Percentiles rank a stretch among this genome's conserved stretches.
phyloP scores from a whole-genome alignment of 1,140 invertebrate species.

The Leptinotarsa defecta region DNA sequence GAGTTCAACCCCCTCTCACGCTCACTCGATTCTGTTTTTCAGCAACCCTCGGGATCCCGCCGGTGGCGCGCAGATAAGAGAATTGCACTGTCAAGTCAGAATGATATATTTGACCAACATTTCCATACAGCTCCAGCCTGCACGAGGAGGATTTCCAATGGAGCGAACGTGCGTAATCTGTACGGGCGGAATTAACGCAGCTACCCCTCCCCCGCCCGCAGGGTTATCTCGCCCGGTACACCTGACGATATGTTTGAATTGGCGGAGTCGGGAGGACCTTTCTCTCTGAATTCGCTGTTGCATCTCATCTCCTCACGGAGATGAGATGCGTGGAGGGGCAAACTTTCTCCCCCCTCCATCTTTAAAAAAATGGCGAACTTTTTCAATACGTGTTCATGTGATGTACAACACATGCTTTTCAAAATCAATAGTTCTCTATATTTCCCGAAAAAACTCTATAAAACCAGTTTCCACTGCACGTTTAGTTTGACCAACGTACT shows the following conservation, averaged over 20 bases:
- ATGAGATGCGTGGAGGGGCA: no score
- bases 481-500: no score
- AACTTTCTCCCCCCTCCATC: no score
- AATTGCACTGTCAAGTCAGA: conserved; percentile 83
- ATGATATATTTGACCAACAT: conserved; percentile 87
- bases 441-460: no score
- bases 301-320: no score
- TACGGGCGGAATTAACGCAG: conserved; percentile 56
- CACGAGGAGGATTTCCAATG: conserved; percentile 56
- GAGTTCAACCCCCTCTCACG: conserved; percentile 36
- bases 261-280: not conserved
- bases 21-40: conserved; percentile 54
- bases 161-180: conserved; percentile 58
- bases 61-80: conserved; percentile 73
- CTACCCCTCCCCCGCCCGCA: conserved; percentile 30
- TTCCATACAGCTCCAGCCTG: conserved; percentile 66
- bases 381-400: no score
- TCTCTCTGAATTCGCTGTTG: not conserved
- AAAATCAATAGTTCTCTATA: no score
- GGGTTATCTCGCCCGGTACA: conserved; percentile 43
- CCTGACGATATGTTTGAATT: conserved; percentile 40
- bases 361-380: no score
- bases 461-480: no score
- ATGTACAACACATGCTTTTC: no score
- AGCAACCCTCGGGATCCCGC: conserved; percentile 55